Evolutionary conservation across 2,888 invertebrate species (phyloP).

Genomic region (Lepidonotus clava): DNA sequence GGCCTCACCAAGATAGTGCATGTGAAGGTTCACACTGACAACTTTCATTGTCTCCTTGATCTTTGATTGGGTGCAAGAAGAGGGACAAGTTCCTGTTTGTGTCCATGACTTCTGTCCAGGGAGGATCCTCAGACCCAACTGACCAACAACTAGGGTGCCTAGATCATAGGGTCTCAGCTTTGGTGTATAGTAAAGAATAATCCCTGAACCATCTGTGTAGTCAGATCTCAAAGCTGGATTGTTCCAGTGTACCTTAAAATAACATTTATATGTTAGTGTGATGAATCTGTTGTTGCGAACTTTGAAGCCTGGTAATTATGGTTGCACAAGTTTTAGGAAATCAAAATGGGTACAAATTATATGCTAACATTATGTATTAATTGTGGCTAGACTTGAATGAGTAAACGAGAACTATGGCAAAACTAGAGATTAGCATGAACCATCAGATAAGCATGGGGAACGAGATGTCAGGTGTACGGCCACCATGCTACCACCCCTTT

Average conservation of each 20-base stretch:
- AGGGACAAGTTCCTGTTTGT: neutral
- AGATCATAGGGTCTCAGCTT: conserved; percentile 24
- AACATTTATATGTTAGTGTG: no score
- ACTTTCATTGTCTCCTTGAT: neutral
- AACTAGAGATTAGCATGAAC: no score
- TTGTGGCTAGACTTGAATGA: no score
- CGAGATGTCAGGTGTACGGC: no score
- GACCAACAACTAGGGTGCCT: neutral
- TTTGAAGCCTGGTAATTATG: no score
- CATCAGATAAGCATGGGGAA: no score
- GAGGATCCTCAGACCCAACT: neutral
- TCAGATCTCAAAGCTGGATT: conserved; percentile 21
- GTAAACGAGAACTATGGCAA: no score
- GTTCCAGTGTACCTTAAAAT: conserved; percentile 52
- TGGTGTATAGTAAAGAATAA: conserved; percentile 19
- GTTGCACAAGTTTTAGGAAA: no score
- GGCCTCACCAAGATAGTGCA: conserved; percentile 39
- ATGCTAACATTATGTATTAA: no score
- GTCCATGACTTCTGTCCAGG: neutral
- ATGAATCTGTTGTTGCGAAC: no score
- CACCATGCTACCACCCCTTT: no score
- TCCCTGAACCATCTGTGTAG: conserved; percentile 19
- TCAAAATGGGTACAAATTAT: no score
- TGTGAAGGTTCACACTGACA: neutral
- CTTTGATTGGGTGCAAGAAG: neutral